A percentile compares a stretch with the other conserved stretches of the same genome.
phyloP scores from a whole-genome alignment of 1,140 invertebrate genomes.

The Brachionus asplanchnoidis region DNA sequence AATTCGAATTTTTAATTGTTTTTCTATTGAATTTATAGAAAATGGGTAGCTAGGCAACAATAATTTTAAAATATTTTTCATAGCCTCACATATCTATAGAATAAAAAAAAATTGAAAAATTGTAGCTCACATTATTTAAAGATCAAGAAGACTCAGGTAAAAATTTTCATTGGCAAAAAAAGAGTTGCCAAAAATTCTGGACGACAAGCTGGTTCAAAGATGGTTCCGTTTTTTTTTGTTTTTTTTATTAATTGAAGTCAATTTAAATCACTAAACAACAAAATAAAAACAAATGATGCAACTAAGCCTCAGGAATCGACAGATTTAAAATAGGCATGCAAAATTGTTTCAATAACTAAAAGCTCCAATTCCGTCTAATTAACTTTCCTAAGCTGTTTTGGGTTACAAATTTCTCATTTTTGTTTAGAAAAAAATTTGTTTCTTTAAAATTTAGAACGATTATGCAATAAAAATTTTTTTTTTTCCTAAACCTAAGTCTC shows the following conservation, averaged over 20 bases:
- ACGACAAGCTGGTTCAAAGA: neutral
- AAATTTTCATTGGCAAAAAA: neutral
- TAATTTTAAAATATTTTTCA: slow-evolving; percentile 13
- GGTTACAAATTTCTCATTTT: neutral
- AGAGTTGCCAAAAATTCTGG: neutral
- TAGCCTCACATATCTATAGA: slow-evolving; percentile 27
- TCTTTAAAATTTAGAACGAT: slow-evolving; percentile 4
- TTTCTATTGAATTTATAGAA: slow-evolving; percentile 7
- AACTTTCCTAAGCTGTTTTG: neutral
- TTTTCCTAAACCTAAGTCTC: neutral
- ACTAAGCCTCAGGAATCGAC: neutral
- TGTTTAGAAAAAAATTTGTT: neutral
- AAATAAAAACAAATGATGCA: neutral
- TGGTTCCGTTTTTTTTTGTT: neutral
- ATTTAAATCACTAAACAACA: neutral
- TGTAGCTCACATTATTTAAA: neutral
- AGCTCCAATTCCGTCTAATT: neutral
- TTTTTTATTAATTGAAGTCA: neutral
- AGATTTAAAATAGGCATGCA: neutral
- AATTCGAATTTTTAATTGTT: neutral
- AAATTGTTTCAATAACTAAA: neutral
- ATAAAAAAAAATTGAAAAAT: neutral
- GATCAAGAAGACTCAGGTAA: neutral
- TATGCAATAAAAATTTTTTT: neutral
- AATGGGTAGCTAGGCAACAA: neutral